Evolutionary conservation across 2,113 vertebrate genomes (phyloP).

Genomic region (Catharus bicknelli): DNA sequence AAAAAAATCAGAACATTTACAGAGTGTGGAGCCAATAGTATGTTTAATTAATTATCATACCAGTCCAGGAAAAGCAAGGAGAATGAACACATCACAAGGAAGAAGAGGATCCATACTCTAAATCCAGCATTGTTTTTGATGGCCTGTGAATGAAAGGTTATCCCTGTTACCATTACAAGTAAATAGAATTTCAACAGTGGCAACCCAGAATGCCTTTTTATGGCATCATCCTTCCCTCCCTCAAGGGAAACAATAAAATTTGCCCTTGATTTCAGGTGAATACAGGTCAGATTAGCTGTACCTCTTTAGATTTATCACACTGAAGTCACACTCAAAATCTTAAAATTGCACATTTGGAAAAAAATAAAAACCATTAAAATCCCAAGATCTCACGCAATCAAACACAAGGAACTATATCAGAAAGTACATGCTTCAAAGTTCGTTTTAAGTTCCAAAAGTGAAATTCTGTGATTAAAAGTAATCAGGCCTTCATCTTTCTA

Average conservation of each 20-base stretch:
- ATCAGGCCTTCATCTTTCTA: not conserved
- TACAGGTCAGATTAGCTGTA: not conserved
- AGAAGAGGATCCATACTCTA: conserved; percentile 98
- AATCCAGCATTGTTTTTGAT: conserved; percentile 99
- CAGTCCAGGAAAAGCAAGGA: conserved; percentile 97
- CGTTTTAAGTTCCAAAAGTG: not conserved
- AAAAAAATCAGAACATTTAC: not conserved
- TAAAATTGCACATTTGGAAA: not conserved
- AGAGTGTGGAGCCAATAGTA: not conserved
- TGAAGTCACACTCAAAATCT: not conserved
- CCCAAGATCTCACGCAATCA: not conserved
- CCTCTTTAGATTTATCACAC: not conserved
- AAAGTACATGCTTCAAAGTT: rapidly evolving
- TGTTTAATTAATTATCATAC: conserved; percentile 88
- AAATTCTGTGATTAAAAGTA: not conserved
- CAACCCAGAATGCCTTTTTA: not conserved
- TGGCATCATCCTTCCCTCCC: not conserved
- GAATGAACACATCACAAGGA: conserved; percentile 98
- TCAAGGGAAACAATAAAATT: not conserved
- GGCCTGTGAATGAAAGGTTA: conserved; percentile 75
- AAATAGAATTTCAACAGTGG: not conserved
- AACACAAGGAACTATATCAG: not conserved
- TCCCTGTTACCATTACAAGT: not conserved
- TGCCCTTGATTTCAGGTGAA: not conserved
- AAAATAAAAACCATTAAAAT: not conserved